phyloP scores from a whole-genome alignment of 2,113 vertebrate species.

The Heloderma charlesbogerti region DNA sequence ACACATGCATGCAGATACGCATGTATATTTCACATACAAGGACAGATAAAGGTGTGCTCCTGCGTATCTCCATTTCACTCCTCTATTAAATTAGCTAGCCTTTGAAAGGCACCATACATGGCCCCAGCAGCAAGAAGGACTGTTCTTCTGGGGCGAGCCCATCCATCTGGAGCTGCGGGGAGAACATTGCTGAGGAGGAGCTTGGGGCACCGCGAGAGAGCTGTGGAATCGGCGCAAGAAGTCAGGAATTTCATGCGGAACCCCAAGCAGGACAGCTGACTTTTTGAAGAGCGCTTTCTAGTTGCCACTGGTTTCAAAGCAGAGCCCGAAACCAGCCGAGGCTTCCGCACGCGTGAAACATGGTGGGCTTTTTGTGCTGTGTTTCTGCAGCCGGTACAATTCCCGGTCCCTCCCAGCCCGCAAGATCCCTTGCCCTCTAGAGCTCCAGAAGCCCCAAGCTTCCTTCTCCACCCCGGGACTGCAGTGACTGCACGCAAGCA shows the following conservation, averaged over 20 bases:
- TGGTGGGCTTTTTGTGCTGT: neutral
- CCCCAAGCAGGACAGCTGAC: neutral
- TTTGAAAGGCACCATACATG: neutral
- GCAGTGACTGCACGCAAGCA: neutral
- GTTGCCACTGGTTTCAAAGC: neutral
- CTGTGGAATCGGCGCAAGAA: neutral
- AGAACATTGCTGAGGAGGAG: neutral
- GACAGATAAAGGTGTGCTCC: neutral
- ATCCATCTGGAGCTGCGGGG: neutral
- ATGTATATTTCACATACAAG: neutral
- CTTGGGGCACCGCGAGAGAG: neutral
- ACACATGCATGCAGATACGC: neutral
- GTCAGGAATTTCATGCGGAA: neutral
- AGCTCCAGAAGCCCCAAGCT: neutral
- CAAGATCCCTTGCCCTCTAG: neutral
- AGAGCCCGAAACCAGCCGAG: no score
- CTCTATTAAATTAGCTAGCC: neutral
- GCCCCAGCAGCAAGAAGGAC: neutral
- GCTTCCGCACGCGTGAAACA: neutral
- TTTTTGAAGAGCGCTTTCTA: no score
- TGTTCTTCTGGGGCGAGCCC: neutral
- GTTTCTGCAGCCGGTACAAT: neutral
- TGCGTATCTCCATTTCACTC: neutral
- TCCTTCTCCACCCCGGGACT: neutral
- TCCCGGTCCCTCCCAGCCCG: neutral